Evolutionary conservation across 2,888 invertebrate genomes (phyloP).

Genomic region (Cheilosia vulpina): DNA sequence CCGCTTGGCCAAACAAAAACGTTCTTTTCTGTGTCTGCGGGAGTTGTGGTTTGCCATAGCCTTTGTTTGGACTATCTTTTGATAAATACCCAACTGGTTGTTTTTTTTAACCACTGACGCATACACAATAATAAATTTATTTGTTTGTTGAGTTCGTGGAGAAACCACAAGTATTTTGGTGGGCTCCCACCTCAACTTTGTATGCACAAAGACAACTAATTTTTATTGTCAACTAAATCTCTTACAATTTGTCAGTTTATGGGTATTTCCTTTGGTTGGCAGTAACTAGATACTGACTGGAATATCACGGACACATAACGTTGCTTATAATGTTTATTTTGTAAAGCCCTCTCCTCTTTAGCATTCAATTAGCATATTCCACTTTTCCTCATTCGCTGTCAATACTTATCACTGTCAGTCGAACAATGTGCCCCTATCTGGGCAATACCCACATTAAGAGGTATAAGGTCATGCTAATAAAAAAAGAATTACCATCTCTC

Average conservation of each 20-base stretch:
- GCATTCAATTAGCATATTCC: conserved; percentile 50
- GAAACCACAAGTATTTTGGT: too few relatives aligned
- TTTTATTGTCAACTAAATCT: too few relatives aligned
- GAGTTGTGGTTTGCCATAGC: too few relatives aligned
- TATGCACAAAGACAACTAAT: too few relatives aligned
- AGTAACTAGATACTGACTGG: not conserved
- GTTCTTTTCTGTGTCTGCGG: too few relatives aligned
- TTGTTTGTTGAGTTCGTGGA: too few relatives aligned
- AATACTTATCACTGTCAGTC: conserved; percentile 33
- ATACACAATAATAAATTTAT: too few relatives aligned
- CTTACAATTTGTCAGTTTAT: not conserved
- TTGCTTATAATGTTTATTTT: not conserved
- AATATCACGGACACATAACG: not conserved
- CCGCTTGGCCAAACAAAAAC: not conserved
- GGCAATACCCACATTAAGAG: conserved; percentile 12
- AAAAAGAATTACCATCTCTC: not conserved
- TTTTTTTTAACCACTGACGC: too few relatives aligned
- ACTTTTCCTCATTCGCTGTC: conserved; percentile 20
- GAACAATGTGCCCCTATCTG: conserved; percentile 41
- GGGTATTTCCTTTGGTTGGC: not conserved
- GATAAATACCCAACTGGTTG: too few relatives aligned
- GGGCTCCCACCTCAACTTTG: too few relatives aligned
- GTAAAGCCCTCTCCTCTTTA: conserved; percentile 7
- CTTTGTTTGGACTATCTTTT: too few relatives aligned
- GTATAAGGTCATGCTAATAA: not conserved